Evolutionary conservation across 2,888 invertebrate species (phyloP), one percentile per base, ranked within the genome.

Genomic region (Plebejus anna): DNA sequence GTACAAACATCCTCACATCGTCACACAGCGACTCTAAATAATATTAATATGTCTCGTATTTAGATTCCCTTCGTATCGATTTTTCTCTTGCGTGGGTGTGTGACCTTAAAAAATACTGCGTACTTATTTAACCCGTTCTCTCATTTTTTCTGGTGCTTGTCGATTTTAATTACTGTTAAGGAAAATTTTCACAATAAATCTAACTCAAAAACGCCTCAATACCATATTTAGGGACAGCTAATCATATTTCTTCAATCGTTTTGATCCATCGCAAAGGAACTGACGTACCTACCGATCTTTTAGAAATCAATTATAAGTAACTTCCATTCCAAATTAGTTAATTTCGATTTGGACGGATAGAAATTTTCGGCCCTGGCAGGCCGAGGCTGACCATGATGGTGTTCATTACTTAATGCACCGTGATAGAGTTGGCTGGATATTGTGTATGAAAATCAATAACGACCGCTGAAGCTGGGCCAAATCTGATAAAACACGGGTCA

Each of bases 371-470:
- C 4, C 51, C 57, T 0, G 28, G 3, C 61, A 22, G 22, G 61
- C 5, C 13, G 66, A 13, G 28, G 13, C 32, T 66, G 66, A 36
- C 32, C 6, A 66, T 66, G 66, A 66, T 16, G 32, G 32, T 13
- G 13, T 36, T 66, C 32, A 66, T 66, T 66, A 66, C 66, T 66
- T 36, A 66, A 13, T 66, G 61, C 66, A 66, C 22, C n/a, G 38
- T 71, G 42, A 71, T 71, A 4, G 38, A 71, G 38, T 42, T 16
- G 38, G 71, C 66, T 36, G 36, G 32, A 66, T 66, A 36, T 66
- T 66, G 32, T 66, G 66, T 66, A 66, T 66, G 66, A 66, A 71
- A 42, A 71, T 71, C 71, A 71, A 71, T 71, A 71, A 42, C 22
- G 71, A 22, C 38, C 71, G 42, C 42, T 71, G 71, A 71, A 71